These are phyloP conservation scores for Sympetrum striolatum DNA, from an alignment of 2,888 invertebrate species.

Conservation along the genomic window DNA sequence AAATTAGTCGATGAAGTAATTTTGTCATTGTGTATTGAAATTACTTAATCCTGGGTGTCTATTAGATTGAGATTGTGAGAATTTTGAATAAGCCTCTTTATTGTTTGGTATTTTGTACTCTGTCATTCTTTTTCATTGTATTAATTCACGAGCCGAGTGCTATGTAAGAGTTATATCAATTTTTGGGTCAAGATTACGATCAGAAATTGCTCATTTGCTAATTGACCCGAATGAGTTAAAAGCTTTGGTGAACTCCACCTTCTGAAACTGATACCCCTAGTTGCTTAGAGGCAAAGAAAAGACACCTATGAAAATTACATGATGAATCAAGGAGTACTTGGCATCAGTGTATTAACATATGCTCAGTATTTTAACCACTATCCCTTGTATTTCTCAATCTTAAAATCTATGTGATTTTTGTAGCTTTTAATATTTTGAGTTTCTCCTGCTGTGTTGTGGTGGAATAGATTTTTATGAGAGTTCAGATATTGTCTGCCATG, in stretches of 20 bases:
- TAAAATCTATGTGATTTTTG: not conserved
- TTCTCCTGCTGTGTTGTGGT: not conserved
- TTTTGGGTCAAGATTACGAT: too few species aligned
- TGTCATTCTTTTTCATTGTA: not conserved
- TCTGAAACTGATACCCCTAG: too few species aligned
- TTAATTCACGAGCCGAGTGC: too few species aligned
- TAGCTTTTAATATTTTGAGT: not conserved
- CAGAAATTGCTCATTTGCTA: too few species aligned
- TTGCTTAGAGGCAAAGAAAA: too few species aligned
- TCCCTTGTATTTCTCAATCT: not conserved
- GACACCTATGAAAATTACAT: not conserved
- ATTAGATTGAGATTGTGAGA: not conserved
- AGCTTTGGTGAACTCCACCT: too few species aligned
- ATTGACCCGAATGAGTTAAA: too few species aligned
- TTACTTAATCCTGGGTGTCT: not conserved
- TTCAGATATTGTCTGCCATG: not conserved
- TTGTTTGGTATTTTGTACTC: slow-evolving; percentile 1
- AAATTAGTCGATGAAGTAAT: not conserved
- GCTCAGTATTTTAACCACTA: not conserved
- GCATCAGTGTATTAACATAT: not conserved
- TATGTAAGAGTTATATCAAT: too few species aligned
- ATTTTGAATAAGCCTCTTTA: not conserved
- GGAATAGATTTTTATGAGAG: not conserved
- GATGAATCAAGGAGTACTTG: not conserved
- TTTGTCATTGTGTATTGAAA: not conserved